phyloP scores from a whole-genome alignment of 2,888 invertebrate species.

The Stenurella melanura region DNA sequence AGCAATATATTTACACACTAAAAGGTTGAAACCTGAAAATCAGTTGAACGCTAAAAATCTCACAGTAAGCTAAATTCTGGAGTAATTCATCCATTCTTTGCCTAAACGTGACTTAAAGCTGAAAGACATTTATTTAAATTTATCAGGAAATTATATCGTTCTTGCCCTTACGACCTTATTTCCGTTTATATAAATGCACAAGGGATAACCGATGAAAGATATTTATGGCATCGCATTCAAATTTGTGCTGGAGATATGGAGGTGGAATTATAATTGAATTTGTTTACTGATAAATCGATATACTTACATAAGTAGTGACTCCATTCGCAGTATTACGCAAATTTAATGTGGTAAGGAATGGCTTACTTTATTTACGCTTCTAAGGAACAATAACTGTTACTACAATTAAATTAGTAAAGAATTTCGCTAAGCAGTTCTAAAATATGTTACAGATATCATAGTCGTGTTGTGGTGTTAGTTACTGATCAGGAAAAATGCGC shows the following conservation, averaged over 20 bases:
- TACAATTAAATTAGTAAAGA: no score
- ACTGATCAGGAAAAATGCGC: no score
- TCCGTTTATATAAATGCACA: constrained; percentile 4
- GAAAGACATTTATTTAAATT: background rate
- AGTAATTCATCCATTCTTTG: no score
- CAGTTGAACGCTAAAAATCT: no score
- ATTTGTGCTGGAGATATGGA: background rate
- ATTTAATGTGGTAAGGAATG: background rate
- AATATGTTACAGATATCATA: no score
- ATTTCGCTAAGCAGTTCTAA: no score
- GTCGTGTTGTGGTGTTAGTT: no score
- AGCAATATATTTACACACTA: no score
- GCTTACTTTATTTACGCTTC: no score
- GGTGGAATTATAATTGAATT: background rate
- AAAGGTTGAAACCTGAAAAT: no score
- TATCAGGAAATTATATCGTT: background rate
- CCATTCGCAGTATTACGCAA: background rate
- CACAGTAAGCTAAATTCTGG: no score
- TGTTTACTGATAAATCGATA: background rate
- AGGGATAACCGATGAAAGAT: background rate
- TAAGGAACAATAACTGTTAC: no score
- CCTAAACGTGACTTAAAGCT: background rate
- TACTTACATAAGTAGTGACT: background rate
- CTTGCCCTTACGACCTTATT: background rate
- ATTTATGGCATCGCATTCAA: background rate